These are phyloP conservation scores for Ursus arctos DNA, from an alignment of 2,113 vertebrate species.

Conservation along the genomic window DNA sequence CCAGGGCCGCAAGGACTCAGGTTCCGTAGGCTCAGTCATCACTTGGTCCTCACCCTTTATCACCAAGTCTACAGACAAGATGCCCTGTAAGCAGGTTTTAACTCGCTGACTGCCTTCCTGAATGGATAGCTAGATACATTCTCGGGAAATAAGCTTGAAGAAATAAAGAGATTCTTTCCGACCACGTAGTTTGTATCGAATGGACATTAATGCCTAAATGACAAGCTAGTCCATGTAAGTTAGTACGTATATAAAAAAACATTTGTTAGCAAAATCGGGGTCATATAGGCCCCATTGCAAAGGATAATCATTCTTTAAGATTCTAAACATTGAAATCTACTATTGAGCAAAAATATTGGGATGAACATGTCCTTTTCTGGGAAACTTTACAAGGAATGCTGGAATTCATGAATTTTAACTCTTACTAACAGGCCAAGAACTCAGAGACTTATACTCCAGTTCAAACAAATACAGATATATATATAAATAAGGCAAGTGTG, in stretches of 20 bases:
- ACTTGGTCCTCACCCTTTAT: rapidly evolving
- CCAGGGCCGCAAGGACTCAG: not conserved
- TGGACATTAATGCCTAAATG: not conserved
- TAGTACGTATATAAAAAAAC: not conserved
- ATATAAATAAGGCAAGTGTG: not conserved
- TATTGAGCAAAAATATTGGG: not conserved
- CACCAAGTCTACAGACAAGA: not conserved
- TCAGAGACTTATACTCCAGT: not conserved
- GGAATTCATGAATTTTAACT: not conserved
- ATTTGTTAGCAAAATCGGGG: not conserved
- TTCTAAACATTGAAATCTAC: not conserved
- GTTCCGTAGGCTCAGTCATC: rapidly evolving
- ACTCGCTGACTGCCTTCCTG: not conserved
- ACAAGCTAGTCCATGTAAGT: not conserved
- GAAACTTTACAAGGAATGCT: not conserved
- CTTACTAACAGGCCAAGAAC: not conserved
- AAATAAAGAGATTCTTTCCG: not conserved
- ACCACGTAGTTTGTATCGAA: not conserved
- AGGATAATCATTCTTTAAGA: not conserved
- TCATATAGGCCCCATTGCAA: not conserved
- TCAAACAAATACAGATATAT: not conserved
- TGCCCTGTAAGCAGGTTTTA: not conserved
- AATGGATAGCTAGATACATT: not conserved
- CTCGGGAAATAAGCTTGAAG: not conserved
- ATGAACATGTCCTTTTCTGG: not conserved